Evolutionary conservation across 2,797 vertebrate species (phyloP), one percentile per base, ranked within the genome.

Genomic region (Pterois miles): DNA sequence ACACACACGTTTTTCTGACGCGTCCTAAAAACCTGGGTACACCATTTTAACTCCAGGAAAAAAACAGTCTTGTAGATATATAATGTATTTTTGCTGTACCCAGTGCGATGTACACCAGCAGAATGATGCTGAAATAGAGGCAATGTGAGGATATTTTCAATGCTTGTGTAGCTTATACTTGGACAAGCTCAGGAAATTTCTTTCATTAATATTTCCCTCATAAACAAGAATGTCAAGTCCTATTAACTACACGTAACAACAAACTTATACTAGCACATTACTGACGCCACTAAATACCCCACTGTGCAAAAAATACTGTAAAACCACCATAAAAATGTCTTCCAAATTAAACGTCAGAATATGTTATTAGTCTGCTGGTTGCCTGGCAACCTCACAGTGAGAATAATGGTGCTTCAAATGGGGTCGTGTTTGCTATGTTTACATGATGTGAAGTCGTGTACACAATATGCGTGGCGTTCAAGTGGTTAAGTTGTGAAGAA

Each of bases 11-110:
- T 69, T 29, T 57, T 18, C n/a, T 29, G 38, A 14, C 50, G 29
- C n/a, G 12, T 65, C 13, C 38, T 4, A 43, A 38, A 58, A 83
- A 74, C 53, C 52, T 20, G 27, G 6, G 22, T 23, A 76, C 69
- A 40, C 43, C 4, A 57, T 27, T 74, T 59, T 34, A 53, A 65
- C 56, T 79, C 52, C 54, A 71, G 67, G 29, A 68, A 43, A 53
- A 33, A 11, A 36, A 29, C 27, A 9, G 62, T 6, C 34, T 34
- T 1, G 1, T 11, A 56, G 18, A 80, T 72, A 6, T 22, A 77
- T 76, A 38, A 76, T 83, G 76, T 66, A 81, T 78, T 66, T 38
- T 38, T 53, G 23, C 58, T 52, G 40, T n/a, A 57, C 52, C 38
- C 73, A 4, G 25, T 77, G 34, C 40, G 66, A 56, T 52, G 12